Evolutionary conservation across 2,113 vertebrate genomes (phyloP).

Genomic region (Dipodomys stephensi): DNA sequence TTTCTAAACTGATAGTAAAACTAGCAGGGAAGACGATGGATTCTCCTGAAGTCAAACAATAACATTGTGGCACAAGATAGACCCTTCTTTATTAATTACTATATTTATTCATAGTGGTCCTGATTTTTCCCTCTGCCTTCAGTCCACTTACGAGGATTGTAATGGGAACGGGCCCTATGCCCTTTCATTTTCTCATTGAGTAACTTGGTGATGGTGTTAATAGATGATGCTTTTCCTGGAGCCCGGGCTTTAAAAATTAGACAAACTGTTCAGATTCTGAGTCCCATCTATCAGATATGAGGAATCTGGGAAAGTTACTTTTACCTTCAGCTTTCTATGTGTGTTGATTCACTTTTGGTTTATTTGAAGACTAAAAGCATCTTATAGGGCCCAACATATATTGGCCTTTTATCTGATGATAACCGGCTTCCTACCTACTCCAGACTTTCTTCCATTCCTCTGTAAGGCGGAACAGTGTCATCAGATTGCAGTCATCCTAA

Average conservation of each 20-base stretch:
- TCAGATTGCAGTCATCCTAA: not conserved
- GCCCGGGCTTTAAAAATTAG: not conserved
- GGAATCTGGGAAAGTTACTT: not conserved
- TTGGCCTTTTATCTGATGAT: too few species aligned
- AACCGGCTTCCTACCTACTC: fast-evolving
- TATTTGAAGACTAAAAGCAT: not conserved
- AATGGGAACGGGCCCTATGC: fast-evolving
- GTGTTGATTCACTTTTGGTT: not conserved
- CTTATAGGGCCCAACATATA: not conserved
- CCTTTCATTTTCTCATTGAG: not conserved
- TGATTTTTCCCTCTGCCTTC: not conserved
- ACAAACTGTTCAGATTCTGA: not conserved
- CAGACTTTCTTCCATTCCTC: not conserved
- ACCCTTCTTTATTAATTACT: not conserved
- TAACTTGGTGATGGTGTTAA: not conserved
- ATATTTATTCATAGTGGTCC: too few species aligned
- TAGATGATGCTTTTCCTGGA: not conserved
- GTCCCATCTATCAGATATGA: not conserved
- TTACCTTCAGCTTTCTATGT: not conserved
- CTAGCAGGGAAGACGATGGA: not conserved
- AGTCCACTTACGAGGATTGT: not conserved
- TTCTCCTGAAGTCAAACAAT: not conserved
- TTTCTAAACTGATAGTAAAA: not conserved
- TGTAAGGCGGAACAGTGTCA: not conserved
- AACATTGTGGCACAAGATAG: not conserved